A percentile compares a stretch with the other conserved stretches of the same genome.
phyloP scores from a whole-genome alignment of 2,888 invertebrate genomes.

The Amphimallon solstitiale region DNA sequence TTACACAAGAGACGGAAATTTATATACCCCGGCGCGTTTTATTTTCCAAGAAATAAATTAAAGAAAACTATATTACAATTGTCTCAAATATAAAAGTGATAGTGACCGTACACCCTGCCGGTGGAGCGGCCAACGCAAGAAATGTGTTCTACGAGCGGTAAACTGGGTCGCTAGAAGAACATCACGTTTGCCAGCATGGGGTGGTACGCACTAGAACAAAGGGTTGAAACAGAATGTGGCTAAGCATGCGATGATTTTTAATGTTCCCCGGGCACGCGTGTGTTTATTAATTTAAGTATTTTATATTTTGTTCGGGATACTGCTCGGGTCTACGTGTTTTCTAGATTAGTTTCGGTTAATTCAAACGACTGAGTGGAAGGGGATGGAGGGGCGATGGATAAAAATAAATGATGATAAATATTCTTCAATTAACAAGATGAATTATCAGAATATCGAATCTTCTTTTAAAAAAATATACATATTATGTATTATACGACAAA shows the following conservation, averaged over 20 bases:
- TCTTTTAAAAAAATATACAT: no score
- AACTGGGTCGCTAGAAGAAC: constrained; percentile 33
- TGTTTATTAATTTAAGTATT: constrained; percentile 58
- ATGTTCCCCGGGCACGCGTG: constrained; percentile 61
- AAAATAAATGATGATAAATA: no score
- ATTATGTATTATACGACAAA: no score
- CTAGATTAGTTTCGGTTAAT: no score
- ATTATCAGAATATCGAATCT: no score
- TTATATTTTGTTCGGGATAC: constrained; percentile 44
- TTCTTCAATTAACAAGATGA: no score
- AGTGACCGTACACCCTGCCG: constrained; percentile 20
- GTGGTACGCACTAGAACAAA: constrained; percentile 40
- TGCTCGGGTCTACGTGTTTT: no score
- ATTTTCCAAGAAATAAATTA: constrained; percentile 56
- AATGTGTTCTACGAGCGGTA: neutral
- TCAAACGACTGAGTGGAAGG: no score
- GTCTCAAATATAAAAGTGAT: constrained; percentile 52
- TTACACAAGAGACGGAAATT: constrained; percentile 40
- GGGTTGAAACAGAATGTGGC: constrained; percentile 54
- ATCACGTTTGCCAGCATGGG: neutral
- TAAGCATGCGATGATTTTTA: constrained; percentile 60
- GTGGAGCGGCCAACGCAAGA: neutral
- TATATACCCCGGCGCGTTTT: constrained; percentile 52
- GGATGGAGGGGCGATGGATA: no score
- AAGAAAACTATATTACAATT: constrained; percentile 56